Conservation (phyloP, 2,888 invertebrate genomes). For the Rhamnusium bicolor region DNA sequence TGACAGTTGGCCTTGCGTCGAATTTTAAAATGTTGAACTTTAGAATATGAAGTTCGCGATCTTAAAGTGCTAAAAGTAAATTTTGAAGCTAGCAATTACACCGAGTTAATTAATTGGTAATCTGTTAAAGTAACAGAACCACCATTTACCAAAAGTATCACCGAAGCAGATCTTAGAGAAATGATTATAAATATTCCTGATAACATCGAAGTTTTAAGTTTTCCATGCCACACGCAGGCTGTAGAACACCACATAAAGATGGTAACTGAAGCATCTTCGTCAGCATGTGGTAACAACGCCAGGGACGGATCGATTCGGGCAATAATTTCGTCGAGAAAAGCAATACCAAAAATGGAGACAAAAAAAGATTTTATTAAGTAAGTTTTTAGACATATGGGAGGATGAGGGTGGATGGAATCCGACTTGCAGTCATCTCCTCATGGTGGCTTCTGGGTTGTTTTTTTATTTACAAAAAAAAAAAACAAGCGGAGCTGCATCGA, state of each 20-base stretch:
- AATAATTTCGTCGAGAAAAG: neutral
- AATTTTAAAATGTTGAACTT: neutral
- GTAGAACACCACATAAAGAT: slow-evolving; percentile 48
- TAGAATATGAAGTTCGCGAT: too few species aligned
- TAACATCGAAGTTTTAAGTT: neutral
- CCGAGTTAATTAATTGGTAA: slow-evolving; percentile 36
- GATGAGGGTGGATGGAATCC: neutral
- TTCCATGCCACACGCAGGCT: too few species aligned
- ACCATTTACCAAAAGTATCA: slow-evolving; percentile 28
- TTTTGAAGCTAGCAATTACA: slow-evolving; percentile 33
- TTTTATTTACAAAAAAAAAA: neutral
- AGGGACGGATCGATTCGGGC: slow-evolving; percentile 33
- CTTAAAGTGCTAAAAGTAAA: slow-evolving; percentile 34
- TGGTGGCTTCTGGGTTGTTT: neutral
- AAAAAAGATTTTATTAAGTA: neutral
- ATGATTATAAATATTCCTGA: slow-evolving; percentile 16
- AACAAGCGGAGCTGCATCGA: neutral
- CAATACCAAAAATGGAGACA: slow-evolving; percentile 20
- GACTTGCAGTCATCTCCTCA: neutral
- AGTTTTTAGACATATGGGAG: too few species aligned
- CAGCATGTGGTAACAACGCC: slow-evolving; percentile 28
- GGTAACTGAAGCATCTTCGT: slow-evolving; percentile 46
- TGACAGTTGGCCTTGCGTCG: slow-evolving; percentile 11
- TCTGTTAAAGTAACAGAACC: too few species aligned
- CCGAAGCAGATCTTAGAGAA: slow-evolving; percentile 10